Base-by-base conservation (phyloP, 2,797 vertebrate species). In the Holocentrus rufus region DNA sequence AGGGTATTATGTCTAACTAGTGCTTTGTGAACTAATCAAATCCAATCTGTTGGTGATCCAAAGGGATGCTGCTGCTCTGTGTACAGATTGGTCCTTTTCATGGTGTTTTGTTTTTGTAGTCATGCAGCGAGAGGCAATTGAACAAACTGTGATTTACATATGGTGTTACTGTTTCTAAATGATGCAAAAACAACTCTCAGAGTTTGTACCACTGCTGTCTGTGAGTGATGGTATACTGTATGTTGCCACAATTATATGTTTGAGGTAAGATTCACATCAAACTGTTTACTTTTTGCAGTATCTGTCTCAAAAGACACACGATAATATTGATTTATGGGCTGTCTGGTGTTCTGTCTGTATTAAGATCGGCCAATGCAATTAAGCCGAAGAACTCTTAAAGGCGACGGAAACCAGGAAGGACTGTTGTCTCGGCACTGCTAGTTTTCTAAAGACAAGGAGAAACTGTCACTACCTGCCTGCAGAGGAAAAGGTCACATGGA, bases 111-210 rank as follows among this genome's bases (percentile, higher is more conserved):
- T 64, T 76, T 78, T 54, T 47, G 49, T 80, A 69, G 73, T 75
- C 50, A 49, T 70, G 66, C 67, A 67, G 69, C 46, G 64, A 87
- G 84, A 79, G 61, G 50, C 50, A 81, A 78, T 47, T 84, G 72
- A 75, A 78, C 75, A 88, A 90, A 89, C 87, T 91, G 87, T 90
- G 87, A 90, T 85, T 89, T 84, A 85, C 64, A 81, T 76, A 77
- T 59, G 75, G 69, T 82, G 79, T 85, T 71, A 82, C 80, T 81
- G 84, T 88, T 91, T 85, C 75, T 84, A 86, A 86, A 85, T 69
- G 80, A 91, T 89, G 87, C 85, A 90, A 90, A 91, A 87, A 77
- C 72, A 82, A 76, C 87, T 85, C 71, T 82, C 14, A 65, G 85
- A 87, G 87, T 80, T 83, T 85, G 80, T 76, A 58, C 81, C 69